phyloP scores from a whole-genome alignment of 2,113 vertebrate genomes.

The Phylloscopus trochilus region DNA sequence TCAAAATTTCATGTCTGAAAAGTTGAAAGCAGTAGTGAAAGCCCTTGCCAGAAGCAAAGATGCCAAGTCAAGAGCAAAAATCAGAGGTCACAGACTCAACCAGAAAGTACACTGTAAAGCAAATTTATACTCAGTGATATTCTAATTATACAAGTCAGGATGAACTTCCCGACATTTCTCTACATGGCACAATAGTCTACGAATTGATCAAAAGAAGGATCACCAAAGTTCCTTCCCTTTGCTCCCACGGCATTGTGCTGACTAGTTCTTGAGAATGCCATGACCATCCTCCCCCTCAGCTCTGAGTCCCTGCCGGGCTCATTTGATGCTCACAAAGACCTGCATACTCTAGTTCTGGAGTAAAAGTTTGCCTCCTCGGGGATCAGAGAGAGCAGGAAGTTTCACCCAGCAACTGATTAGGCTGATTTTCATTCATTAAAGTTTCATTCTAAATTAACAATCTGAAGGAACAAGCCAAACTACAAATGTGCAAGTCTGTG shows the following conservation, averaged over 20 bases:
- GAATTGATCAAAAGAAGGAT: not conserved
- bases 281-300: accelerated
- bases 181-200: not conserved
- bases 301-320: not conserved
- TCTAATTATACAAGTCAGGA: not conserved
- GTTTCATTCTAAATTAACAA: not conserved
- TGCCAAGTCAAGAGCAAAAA: not conserved
- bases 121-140: not conserved
- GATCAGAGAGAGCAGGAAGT: not conserved
- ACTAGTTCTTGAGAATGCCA: not conserved
- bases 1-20: not conserved
- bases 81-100: not conserved
- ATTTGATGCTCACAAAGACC: not conserved
- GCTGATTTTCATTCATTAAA: not conserved
- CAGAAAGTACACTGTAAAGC: not conserved
- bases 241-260: not conserved
- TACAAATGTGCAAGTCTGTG: not conserved
- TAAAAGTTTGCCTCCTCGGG: not conserved
- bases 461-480: not conserved
- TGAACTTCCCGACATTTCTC: not conserved
- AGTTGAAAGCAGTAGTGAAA: not conserved
- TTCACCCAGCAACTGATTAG: not conserved
- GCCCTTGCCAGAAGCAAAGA: not conserved
- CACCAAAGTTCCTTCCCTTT: not conserved
- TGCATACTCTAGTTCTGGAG: not conserved